Conservation (phyloP, 1,140 invertebrate species). For the Lethrus apterus region DNA sequence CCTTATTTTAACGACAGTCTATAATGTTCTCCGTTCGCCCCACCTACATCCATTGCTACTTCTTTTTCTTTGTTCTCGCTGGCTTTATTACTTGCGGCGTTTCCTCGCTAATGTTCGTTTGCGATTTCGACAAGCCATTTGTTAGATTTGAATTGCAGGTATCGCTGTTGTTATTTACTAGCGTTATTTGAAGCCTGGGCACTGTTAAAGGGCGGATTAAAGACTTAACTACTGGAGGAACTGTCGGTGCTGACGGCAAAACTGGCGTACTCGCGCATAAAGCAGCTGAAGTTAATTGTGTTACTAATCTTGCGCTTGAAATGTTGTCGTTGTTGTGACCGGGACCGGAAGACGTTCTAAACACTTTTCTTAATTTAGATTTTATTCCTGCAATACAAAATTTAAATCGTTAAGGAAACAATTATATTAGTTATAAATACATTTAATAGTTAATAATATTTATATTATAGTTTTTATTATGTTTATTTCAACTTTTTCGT, state of each 20-base stretch:
- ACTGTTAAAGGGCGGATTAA: constrained; percentile 52
- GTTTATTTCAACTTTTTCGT: too few relatives aligned
- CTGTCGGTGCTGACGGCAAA: constrained; percentile 44
- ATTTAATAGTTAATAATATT: too few relatives aligned
- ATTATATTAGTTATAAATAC: too few relatives aligned
- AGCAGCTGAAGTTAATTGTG: constrained; percentile 54
- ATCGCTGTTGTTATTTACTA: constrained; percentile 35
- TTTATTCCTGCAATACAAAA: constrained; percentile 36
- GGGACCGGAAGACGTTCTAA: constrained; percentile 49
- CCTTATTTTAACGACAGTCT: not conserved
- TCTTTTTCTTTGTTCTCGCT: constrained; percentile 35
- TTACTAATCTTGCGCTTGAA: constrained; percentile 45
- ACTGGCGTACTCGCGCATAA: constrained; percentile 55
- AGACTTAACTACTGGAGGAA: constrained; percentile 49
- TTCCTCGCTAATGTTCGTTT: constrained; percentile 6
- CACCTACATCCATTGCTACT: constrained; percentile 23
- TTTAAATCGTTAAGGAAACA: too few relatives aligned
- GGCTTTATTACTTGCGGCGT: constrained; percentile 38
- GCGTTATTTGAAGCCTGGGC: constrained; percentile 48
- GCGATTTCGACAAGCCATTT: constrained; percentile 18
- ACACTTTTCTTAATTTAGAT: constrained; percentile 52
- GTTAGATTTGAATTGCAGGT: constrained; percentile 24
- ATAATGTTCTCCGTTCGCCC: not conserved
- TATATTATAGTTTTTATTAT: too few relatives aligned
- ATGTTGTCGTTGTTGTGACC: constrained; percentile 41